A percentile compares a stretch with the other conserved stretches of the same genome.
These are phyloP conservation scores for Pachycephus smyrnensis DNA, from an alignment of 2,888 invertebrate genomes.

Conservation along the genomic window DNA sequence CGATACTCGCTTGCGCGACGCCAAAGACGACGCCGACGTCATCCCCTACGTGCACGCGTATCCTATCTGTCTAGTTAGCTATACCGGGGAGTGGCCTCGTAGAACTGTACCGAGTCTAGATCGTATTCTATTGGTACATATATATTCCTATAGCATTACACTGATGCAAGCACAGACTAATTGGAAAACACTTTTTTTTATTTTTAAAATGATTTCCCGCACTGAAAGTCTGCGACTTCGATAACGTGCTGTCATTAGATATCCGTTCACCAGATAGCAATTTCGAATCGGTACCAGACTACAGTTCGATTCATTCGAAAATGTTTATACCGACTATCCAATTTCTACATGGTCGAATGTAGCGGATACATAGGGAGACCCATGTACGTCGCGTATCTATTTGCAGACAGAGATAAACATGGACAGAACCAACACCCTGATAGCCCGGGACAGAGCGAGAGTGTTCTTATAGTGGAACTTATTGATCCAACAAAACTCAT, in stretches of 20 bases:
- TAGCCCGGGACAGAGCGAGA: slow-evolving; percentile 60
- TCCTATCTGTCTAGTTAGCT: slow-evolving; percentile 36
- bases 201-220: not conserved
- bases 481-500: slow-evolving; percentile 69
- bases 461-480: slow-evolving; percentile 68
- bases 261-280: not conserved
- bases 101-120: slow-evolving; percentile 38
- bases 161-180: slow-evolving; percentile 37
- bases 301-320: slow-evolving; percentile 63
- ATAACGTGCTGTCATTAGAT: not conserved
- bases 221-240: not conserved
- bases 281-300: slow-evolving; percentile 47
- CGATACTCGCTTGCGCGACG: slow-evolving; percentile 42
- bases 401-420: slow-evolving; percentile 66
- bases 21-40: not conserved
- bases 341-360: slow-evolving; percentile 53
- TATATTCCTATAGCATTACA: slow-evolving; percentile 23
- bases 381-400: slow-evolving; percentile 63
- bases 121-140: slow-evolving; percentile 56
- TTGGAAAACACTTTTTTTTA: slow-evolving; percentile 21
- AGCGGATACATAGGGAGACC: slow-evolving; percentile 38
- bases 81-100: slow-evolving; percentile 40
- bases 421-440: slow-evolving; percentile 58
- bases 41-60: slow-evolving; percentile 17
- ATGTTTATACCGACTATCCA: slow-evolving; percentile 58